phyloP scores from a whole-genome alignment of 2,113 vertebrate genomes.

The Ictalurus furcatus region DNA sequence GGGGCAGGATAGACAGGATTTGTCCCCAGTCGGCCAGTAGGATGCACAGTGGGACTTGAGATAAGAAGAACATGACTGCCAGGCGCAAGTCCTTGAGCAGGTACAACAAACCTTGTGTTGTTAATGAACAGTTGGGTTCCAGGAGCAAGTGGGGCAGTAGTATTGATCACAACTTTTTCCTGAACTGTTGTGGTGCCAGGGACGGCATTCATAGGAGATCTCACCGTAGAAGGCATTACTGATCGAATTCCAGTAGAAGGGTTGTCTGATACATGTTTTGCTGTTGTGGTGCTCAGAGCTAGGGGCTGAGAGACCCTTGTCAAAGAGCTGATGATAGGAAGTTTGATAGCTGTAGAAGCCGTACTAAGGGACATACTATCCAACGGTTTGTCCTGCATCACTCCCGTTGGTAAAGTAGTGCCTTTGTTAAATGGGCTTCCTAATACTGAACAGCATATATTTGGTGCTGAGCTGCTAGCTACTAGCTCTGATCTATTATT shows the following conservation, averaged over 20 bases:
- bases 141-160: slow-evolving; percentile 83
- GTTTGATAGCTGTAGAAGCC: slow-evolving; percentile 51
- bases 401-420: slow-evolving; percentile 4
- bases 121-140: slow-evolving; percentile 95
- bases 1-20: slow-evolving; percentile 47
- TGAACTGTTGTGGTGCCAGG: slow-evolving; percentile 72
- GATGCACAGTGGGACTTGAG: slow-evolving; percentile 68
- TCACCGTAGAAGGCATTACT: slow-evolving; percentile 21
- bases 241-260: slow-evolving; percentile 45
- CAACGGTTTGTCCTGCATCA: slow-evolving; percentile 35
- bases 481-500: slow-evolving; percentile 30
- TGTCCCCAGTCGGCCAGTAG: slow-evolving; percentile 37
- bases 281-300: slow-evolving; percentile 63
- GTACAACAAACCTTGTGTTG: slow-evolving; percentile 87
- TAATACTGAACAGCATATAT: slow-evolving; percentile 25
- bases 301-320: slow-evolving; percentile 59
- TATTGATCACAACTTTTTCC: slow-evolving; percentile 93
- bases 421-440: slow-evolving; percentile 49
- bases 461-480: slow-evolving; percentile 29
- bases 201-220: slow-evolving; percentile 58
- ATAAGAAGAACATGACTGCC: slow-evolving; percentile 92
- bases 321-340: slow-evolving; percentile 50
- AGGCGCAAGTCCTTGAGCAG: slow-evolving; percentile 88
- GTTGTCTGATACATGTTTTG: slow-evolving; percentile 52
- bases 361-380: slow-evolving; percentile 48